Base-by-base conservation (phyloP, 2,113 vertebrate genomes). In the Tupaia tana region DNA sequence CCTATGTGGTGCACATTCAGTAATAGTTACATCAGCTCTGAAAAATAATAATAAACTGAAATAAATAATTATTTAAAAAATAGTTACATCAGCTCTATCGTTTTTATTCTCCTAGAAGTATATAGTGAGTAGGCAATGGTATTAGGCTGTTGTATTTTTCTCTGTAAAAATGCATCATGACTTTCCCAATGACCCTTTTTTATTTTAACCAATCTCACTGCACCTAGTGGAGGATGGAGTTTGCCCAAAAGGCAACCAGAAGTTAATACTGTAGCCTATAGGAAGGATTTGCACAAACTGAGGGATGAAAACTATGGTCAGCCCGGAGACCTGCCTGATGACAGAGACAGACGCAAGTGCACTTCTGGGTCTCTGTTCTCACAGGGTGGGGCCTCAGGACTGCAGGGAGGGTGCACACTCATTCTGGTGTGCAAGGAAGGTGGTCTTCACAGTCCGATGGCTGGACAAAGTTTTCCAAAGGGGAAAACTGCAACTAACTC, bases 391-490 rank as follows among this genome's bases (percentile, higher is more conserved):
- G 29, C 13, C 13, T 0, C 1, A 6, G 25, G 9, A 71, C 70
- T 54, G 0, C 7, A 27, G 6, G 75, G 31, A 56, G 24, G 34
- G 66, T 7, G 15, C 10, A 24, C 12, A 13, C 20, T 73, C 69
- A 24, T 24, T 83, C 82, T 27, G 70, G 19, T 0, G 9, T 24
- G 74, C n/a, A 34, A 31, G 24, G 10, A 7, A 61, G 29, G 52
- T 9, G 25, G 25, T 18, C 75, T 29, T 56, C 52, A 29, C 9
- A 5, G 16, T 58, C 83, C 75, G 63, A 24, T 15, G 56, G 25
- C 52, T 87, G 19, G 77, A 14, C 31, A 85, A 77, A 85, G 27
- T 84, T 91, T 78, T 34, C 69, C 84, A 78, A 96, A 81, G 67
- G 63, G 66, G 67, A 73, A 63, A 24, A 24, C 52, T 54, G 79